Conservation (phyloP, 2,797 vertebrate genomes). For the Aotus griseimembra region DNA sequence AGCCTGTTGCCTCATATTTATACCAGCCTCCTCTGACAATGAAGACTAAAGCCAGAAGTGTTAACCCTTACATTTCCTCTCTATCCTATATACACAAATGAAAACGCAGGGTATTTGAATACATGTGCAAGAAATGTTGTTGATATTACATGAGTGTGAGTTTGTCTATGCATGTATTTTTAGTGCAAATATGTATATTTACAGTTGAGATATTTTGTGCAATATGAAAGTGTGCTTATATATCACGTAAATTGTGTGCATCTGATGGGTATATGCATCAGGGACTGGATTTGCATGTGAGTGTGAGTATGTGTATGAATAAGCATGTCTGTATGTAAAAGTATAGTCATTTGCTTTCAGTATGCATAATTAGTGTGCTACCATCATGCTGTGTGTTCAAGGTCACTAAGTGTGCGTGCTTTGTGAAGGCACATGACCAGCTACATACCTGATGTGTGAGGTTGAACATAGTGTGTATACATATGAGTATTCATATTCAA, state of each 20-base stretch:
- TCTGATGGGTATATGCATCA: not conserved
- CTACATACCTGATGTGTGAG: not conserved
- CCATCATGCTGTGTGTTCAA: not conserved
- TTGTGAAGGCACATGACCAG: not conserved
- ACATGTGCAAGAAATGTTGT: not conserved
- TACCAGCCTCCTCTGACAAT: slow-evolving; percentile 27
- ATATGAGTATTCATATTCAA: not conserved
- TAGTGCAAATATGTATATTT: not conserved
- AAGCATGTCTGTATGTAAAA: not conserved
- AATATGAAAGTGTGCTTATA: not conserved
- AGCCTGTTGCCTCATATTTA: not conserved
- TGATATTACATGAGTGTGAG: not conserved
- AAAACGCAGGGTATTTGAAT: not conserved
- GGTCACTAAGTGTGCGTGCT: not conserved
- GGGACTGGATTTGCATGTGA: not conserved
- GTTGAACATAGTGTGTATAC: not conserved
- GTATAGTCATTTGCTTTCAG: not conserved
- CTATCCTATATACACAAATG: not conserved
- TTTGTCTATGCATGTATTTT: not conserved
- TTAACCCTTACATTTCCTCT: slow-evolving; percentile 48
- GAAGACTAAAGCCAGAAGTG: not conserved
- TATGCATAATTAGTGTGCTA: not conserved
- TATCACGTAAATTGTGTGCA: not conserved
- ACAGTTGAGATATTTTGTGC: not conserved
- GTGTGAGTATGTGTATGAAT: not conserved